phyloP scores from a whole-genome alignment of 1,140 invertebrate genomes.

The Plodia interpunctella region DNA sequence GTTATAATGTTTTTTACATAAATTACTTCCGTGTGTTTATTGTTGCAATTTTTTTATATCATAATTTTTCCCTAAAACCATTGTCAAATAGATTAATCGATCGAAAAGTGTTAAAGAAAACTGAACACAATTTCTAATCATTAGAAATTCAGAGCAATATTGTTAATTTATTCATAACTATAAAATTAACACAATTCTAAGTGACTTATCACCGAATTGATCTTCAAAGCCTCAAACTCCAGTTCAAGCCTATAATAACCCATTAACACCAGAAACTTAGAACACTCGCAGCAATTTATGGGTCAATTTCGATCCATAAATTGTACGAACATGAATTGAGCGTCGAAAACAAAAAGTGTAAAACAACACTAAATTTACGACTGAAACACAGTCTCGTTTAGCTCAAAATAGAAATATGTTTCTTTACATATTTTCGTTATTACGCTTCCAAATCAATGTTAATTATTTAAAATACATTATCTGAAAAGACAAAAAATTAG shows the following conservation, averaged over 20 bases:
- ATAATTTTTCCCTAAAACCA: too few relatives aligned
- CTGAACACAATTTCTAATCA: too few relatives aligned
- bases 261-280: constrained; percentile 5
- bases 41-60: too few relatives aligned
- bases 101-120: too few relatives aligned
- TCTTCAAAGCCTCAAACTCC: background rate
- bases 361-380: background rate
- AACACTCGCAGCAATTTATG: constrained; percentile 2
- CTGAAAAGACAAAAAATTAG: too few relatives aligned
- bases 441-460: background rate
- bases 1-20: too few relatives aligned
- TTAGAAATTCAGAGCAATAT: too few relatives aligned
- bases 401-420: background rate
- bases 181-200: background rate
- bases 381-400: background rate
- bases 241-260: constrained; percentile 3
- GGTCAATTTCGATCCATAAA: constrained; percentile 4
- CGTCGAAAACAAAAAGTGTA: constrained; percentile 1
- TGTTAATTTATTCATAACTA: background rate
- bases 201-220: background rate
- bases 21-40: too few relatives aligned
- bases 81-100: too few relatives aligned
- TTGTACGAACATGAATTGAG: constrained; percentile 3
- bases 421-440: background rate
- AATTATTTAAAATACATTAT: too few relatives aligned